Conservation (phyloP, 2,113 vertebrate species). For the Bombycilla garrulus region DNA sequence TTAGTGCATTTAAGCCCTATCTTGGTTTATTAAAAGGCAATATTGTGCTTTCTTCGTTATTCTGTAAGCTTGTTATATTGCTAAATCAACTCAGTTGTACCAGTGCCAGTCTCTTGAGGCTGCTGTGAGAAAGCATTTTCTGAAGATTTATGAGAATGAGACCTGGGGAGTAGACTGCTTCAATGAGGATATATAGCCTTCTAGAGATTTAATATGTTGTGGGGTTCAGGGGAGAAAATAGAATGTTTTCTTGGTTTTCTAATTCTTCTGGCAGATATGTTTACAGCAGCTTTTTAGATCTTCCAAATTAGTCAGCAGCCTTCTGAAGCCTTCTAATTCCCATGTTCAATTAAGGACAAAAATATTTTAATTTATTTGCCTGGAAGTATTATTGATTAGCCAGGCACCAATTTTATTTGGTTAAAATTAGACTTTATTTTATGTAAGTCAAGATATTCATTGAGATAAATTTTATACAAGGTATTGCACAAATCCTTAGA, state of each 20-base stretch:
- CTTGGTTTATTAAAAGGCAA: slow-evolving; percentile 26
- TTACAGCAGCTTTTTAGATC: neutral
- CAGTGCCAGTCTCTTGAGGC: neutral
- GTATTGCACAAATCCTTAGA: neutral
- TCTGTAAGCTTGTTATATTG: neutral
- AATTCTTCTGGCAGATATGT: neutral
- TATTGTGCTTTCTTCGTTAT: neutral
- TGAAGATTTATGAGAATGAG: neutral
- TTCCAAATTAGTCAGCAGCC: neutral
- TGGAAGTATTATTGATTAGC: neutral
- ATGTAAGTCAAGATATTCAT: neutral
- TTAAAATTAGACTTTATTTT: neutral
- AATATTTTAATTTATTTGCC: neutral
- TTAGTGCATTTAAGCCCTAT: neutral
- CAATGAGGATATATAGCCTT: neutral
- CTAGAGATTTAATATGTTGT: neutral
- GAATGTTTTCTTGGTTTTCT: neutral
- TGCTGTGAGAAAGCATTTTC: neutral
- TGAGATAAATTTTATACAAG: neutral
- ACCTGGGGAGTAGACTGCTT: neutral
- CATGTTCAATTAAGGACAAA: neutral
- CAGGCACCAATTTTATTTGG: neutral
- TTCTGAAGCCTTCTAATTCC: neutral
- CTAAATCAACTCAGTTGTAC: neutral
- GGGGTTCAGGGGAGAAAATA: neutral